Percentiles rank a stretch among this genome's conserved stretches.
phyloP scores from a whole-genome alignment of 2,888 invertebrate species.

The Pseudanteris insignis region DNA sequence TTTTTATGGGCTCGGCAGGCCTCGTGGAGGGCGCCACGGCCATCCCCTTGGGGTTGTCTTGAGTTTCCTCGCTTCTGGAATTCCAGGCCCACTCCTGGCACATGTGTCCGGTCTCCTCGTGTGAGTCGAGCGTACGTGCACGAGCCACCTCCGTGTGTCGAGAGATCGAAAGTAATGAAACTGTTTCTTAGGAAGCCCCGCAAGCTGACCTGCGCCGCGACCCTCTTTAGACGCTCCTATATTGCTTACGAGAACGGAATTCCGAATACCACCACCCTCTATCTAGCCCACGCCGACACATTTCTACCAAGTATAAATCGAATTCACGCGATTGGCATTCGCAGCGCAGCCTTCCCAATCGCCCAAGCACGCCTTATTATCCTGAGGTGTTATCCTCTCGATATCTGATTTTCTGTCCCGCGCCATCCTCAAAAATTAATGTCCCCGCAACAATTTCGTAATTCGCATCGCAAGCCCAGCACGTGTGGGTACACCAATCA shows the following conservation, averaged over 20 bases:
- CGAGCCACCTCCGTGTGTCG: slow-evolving; percentile 12
- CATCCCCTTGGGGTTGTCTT: slow-evolving; percentile 56
- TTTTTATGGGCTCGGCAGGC: slow-evolving; percentile 52
- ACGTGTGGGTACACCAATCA: too few relatives aligned
- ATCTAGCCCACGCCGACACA: slow-evolving; percentile 26
- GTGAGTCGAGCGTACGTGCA: slow-evolving; percentile 12
- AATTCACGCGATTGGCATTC: slow-evolving; percentile 46
- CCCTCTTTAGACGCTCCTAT: slow-evolving; percentile 50
- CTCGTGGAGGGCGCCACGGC: slow-evolving; percentile 36
- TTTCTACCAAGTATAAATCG: slow-evolving; percentile 46
- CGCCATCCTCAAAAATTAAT: slow-evolving; percentile 10
- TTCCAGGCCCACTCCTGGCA: slow-evolving; percentile 47
- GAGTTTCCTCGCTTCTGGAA: slow-evolving; percentile 52
- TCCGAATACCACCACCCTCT: slow-evolving; percentile 46
- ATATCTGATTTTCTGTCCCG: slow-evolving; percentile 23
- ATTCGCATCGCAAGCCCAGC: too few relatives aligned
- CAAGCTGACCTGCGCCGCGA: slow-evolving; percentile 53
- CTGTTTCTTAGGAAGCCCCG: slow-evolving; percentile 58
- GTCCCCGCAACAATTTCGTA: not conserved
- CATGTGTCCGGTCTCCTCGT: slow-evolving; percentile 21
- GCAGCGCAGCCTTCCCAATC: slow-evolving; percentile 28
- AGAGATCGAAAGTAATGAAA: slow-evolving; percentile 64
- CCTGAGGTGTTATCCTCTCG: slow-evolving; percentile 37
- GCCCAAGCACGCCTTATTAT: slow-evolving; percentile 34
- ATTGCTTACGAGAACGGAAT: slow-evolving; percentile 61